Conservation (phyloP, 2,888 invertebrate species). For the Ischnura elegans region DNA sequence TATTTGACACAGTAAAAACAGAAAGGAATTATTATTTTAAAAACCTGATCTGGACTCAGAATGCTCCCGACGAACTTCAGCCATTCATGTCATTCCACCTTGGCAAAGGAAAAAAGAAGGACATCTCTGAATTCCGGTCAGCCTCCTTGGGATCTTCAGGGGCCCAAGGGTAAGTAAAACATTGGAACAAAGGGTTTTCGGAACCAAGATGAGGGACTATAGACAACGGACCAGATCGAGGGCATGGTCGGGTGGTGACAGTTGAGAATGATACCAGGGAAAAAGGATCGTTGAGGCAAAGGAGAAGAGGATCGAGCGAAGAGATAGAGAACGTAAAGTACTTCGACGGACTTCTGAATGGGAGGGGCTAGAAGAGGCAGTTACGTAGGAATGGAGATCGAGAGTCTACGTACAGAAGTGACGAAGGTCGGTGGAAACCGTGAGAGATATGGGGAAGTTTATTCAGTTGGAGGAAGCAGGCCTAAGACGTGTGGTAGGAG, state of each 20-base stretch:
- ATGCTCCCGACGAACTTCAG: no score
- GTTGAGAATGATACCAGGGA: no score
- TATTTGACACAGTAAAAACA: no score
- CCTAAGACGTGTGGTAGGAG: neutral
- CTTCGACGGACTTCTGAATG: no score
- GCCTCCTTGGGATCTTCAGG: no score
- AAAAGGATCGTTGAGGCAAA: no score
- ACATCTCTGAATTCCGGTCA: no score
- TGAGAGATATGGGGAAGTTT: conserved; percentile 53
- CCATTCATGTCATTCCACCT: no score
- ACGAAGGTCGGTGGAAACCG: conserved; percentile 19
- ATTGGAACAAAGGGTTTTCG: neutral
- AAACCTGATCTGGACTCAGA: no score
- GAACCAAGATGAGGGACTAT: neutral
- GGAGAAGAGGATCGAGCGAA: neutral
- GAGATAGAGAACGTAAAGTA: neutral
- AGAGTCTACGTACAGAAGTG: conserved; percentile 44
- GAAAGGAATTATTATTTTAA: no score
- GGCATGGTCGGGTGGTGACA: neutral
- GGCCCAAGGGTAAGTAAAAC: no score
- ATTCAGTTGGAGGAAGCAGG: conserved; percentile 1
- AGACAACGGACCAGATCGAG: neutral
- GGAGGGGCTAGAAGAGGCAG: conserved; percentile 54
- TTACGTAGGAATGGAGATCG: conserved; percentile 31
- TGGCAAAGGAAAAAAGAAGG: no score